These are phyloP conservation scores for Notothenia rossii DNA, from an alignment of 2,113 vertebrate species.

Conservation along the genomic window DNA sequence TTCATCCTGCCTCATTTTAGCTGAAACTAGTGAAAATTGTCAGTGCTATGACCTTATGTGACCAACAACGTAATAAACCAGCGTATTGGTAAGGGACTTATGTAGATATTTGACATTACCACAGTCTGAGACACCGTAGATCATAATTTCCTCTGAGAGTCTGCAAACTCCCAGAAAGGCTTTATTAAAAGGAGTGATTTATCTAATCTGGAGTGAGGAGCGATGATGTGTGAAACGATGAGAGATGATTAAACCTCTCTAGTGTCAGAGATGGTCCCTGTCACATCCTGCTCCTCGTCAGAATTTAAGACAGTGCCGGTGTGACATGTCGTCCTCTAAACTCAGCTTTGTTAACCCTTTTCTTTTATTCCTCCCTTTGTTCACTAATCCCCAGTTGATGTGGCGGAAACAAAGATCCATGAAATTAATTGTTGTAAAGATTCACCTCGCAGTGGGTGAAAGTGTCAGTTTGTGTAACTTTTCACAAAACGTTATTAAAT, in stretches of 20 bases:
- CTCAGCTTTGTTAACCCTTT: constrained; percentile 27
- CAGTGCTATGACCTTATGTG: constrained; percentile 48
- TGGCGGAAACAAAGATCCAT: constrained; percentile 56
- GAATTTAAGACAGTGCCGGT: constrained; percentile 54
- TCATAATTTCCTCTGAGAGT: constrained; percentile 49
- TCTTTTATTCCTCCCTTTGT: constrained; percentile 52
- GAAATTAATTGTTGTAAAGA: constrained; percentile 49
- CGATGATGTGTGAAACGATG: constrained; percentile 54
- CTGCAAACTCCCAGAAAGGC: constrained; percentile 48
- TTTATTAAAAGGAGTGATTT: constrained; percentile 69
- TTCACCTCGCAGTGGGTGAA: constrained; percentile 34
- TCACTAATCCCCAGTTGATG: constrained; percentile 45
- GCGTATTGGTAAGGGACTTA: constrained; percentile 32
- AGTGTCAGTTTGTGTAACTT: constrained; percentile 24
- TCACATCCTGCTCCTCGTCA: constrained; percentile 46
- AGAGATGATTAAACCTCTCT: constrained; percentile 63
- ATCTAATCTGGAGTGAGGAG: constrained; percentile 50
- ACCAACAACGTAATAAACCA: constrained; percentile 37
- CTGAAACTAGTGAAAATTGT: constrained; percentile 6
- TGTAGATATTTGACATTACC: constrained; percentile 58
- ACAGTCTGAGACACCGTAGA: constrained; percentile 24
- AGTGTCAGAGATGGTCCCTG: constrained; percentile 58
- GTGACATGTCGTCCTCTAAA: constrained; percentile 50
- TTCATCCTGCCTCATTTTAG: constrained; percentile 1
- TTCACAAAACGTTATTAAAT: constrained; percentile 11